These are phyloP conservation scores for Saturnia pavonia DNA, from an alignment of 2,888 invertebrate species.

Conservation along the genomic window DNA sequence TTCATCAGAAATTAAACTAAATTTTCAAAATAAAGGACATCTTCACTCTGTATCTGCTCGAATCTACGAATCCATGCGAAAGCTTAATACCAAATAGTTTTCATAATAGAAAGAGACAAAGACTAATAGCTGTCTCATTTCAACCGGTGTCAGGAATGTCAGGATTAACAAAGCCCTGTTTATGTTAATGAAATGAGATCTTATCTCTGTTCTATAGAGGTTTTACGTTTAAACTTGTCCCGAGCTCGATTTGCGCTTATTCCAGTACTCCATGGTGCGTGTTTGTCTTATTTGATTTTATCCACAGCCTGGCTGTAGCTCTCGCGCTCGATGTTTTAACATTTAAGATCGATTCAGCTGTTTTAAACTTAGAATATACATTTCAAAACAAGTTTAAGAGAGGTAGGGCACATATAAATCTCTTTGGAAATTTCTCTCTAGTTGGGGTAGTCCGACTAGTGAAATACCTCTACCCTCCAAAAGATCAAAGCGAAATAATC, in stretches of 20 bases:
- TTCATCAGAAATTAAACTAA: too few relatives aligned
- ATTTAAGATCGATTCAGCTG: neutral
- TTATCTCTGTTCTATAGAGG: constrained; percentile 34
- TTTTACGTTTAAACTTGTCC: constrained; percentile 14
- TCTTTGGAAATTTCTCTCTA: too few relatives aligned
- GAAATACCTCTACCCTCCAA: too few relatives aligned
- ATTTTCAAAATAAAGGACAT: constrained; percentile 3
- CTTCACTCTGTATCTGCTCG: neutral
- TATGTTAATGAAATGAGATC: constrained; percentile 55
- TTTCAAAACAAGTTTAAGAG: neutral
- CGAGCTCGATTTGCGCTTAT: constrained; percentile 8
- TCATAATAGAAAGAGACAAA: constrained; percentile 36
- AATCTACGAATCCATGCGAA: constrained; percentile 8
- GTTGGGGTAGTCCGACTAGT: too few relatives aligned
- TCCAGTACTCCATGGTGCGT: constrained; percentile 1
- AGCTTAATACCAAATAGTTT: constrained; percentile 19
- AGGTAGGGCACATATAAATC: too few relatives aligned
- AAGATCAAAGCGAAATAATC: too few relatives aligned
- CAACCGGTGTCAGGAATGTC: constrained; percentile 28
- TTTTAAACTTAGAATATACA: neutral
- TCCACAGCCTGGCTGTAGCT: neutral
- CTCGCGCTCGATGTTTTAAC: constrained; percentile 2
- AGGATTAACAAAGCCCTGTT: constrained; percentile 50
- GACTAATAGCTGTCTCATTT: constrained; percentile 32
- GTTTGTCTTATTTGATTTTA: constrained; percentile 12